Evolutionary conservation across 2,888 invertebrate genomes (phyloP).

Genomic region (Acanthoscelides obtectus): DNA sequence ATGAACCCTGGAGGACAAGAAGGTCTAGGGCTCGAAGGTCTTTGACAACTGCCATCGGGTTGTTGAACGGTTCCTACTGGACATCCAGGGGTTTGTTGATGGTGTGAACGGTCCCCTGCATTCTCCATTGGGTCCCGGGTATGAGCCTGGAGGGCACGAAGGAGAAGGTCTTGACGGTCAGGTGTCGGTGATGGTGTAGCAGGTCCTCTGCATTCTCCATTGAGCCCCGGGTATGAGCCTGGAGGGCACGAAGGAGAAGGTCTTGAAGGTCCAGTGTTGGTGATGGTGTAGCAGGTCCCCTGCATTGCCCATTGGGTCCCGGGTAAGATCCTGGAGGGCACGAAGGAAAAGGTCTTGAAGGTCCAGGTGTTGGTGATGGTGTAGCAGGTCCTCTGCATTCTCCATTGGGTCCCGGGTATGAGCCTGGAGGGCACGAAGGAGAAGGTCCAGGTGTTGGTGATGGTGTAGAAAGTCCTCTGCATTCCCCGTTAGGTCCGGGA

Average conservation of each 20-base stretch:
- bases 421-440: slow-evolving; percentile 13
- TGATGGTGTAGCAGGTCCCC: too few species aligned
- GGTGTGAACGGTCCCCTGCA: slow-evolving; percentile 11
- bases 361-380: slow-evolving; percentile 15
- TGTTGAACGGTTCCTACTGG: slow-evolving; percentile 12
- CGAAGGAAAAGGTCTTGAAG: too few species aligned
- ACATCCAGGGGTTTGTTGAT: slow-evolving; percentile 12
- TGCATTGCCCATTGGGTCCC: too few species aligned
- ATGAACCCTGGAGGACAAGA: slow-evolving; percentile 22
- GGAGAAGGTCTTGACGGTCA: slow-evolving; percentile 10
- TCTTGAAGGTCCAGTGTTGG: too few species aligned
- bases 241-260: too few species aligned
- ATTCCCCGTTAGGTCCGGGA: slow-evolving; percentile 12
- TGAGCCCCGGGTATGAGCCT: too few species aligned
- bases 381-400: slow-evolving; percentile 12
- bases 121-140: slow-evolving; percentile 16
- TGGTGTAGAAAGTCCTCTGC: slow-evolving; percentile 11
- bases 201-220: too few species aligned
- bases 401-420: slow-evolving; percentile 10
- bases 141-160: slow-evolving; percentile 15
- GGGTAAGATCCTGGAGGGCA: too few species aligned
- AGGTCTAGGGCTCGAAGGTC: slow-evolving; percentile 7
- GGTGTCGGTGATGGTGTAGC: too few species aligned
- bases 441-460: slow-evolving; percentile 10
- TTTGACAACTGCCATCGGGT: slow-evolving; percentile 14